Conservation (phyloP, 1,140 invertebrate species). For the Drosophila tsacasi region DNA sequence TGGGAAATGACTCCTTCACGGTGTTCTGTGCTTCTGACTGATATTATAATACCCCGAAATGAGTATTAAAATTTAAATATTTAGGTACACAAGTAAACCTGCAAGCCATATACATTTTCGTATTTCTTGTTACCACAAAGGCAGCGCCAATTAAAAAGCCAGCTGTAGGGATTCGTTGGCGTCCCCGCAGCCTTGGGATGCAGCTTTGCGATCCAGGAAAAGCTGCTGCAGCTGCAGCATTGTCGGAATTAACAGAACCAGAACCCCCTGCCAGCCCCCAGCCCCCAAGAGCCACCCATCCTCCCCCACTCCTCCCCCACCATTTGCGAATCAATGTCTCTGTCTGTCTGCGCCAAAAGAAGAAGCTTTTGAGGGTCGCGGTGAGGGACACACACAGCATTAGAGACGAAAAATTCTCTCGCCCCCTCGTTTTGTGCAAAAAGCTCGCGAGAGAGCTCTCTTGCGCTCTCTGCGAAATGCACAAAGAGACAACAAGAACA, state of each 20-base stretch:
- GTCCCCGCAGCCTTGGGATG: conserved; percentile 18
- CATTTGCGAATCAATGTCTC: conserved; percentile 68
- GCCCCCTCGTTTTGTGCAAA: conserved; percentile 14
- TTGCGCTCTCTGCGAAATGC: conserved; percentile 38
- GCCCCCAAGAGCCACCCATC: too few relatives aligned
- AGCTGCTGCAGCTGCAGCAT: conserved; percentile 19
- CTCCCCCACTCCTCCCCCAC: neutral
- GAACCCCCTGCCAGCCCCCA: neutral
- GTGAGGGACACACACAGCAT: conserved; percentile 71
- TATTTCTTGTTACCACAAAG: neutral
- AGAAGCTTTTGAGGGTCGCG: conserved; percentile 77
- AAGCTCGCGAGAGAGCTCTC: conserved; percentile 22
- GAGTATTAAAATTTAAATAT: too few relatives aligned
- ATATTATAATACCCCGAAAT: too few relatives aligned
- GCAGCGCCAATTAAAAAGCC: neutral
- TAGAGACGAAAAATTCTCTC: conserved; percentile 21
- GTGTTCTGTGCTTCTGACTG: too few relatives aligned
- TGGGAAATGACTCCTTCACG: too few relatives aligned
- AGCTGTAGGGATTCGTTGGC: conserved; percentile 9
- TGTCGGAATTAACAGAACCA: neutral
- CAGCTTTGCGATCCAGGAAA: conserved; percentile 38
- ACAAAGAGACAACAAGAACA: conserved; percentile 25
- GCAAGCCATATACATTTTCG: neutral
- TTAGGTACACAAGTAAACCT: neutral
- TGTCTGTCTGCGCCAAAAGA: conserved; percentile 40